phyloP scores from a whole-genome alignment of 2,797 vertebrate genomes.

The Emydoidea blandingii region DNA sequence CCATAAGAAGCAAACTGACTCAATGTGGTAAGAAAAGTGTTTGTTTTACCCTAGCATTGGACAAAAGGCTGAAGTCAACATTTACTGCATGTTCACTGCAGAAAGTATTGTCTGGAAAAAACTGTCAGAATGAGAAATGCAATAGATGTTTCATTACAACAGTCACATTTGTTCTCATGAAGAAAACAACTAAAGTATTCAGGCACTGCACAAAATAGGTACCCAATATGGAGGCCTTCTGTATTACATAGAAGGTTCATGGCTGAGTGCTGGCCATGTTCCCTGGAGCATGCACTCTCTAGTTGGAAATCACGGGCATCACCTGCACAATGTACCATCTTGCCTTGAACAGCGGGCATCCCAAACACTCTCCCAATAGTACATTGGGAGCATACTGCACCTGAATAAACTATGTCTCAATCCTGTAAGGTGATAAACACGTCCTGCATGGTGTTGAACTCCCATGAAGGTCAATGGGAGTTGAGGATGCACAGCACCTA shows the following conservation, averaged over 20 bases:
- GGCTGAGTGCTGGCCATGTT: fast-evolving
- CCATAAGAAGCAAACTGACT: neutral
- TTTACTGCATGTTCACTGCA: neutral
- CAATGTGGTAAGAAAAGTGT: neutral
- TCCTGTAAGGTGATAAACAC: neutral
- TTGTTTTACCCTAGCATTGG: fast-evolving
- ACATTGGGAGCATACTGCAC: neutral
- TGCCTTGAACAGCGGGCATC: fast-evolving
- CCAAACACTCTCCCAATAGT: neutral
- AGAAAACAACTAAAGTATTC: neutral
- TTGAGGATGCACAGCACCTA: fast-evolving
- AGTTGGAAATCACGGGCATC: fast-evolving
- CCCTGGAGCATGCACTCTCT: neutral
- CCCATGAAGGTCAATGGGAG: neutral
- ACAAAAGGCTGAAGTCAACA: neutral
- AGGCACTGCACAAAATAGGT: fast-evolving
- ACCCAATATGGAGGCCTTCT: neutral
- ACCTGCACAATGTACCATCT: fast-evolving
- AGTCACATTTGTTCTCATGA: neutral
- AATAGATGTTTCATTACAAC: neutral
- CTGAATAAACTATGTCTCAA: fast-evolving
- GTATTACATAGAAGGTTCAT: neutral
- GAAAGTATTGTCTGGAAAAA: neutral
- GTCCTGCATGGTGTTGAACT: neutral
- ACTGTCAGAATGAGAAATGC: neutral